Evolutionary conservation across 2,888 invertebrate species (phyloP), one percentile per base, ranked within the genome.

Genomic region (Neuroscelio doddi): DNA sequence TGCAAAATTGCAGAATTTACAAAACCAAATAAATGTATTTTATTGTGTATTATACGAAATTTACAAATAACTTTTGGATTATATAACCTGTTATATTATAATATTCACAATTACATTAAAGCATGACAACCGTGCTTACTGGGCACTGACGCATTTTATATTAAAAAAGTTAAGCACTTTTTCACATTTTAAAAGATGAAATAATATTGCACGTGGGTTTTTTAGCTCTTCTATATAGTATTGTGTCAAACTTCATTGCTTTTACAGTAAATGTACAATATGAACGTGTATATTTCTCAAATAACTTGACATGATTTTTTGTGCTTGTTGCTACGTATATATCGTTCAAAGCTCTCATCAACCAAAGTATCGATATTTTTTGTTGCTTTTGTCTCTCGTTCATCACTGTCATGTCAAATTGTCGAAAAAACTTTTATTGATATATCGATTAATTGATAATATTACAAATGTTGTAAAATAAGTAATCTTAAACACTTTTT

Each of bases 401-500:
- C 30, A 41, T 50, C 21, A 26, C 27, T 39, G 29, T 27, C 17
- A 14, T n/a, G 1, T 7, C 38, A 50, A 41, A 50, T 30, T 50
- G 41, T 41, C 17, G 29, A 41, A 12, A 50, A 29, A 41, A 41
- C 39, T 30, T 1, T 15, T 52, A 44, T 44, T 26, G 44, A 44
- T 52, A 42, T 39, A 32, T 42, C 45, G 44, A 38, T 36, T 12
- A 8, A 21, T 38, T 53, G 44, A 53, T 44, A 44, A 12, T 29
- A 26, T 52, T 44, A 52, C 27, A 36, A 45, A 29, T 5, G 9
- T 30, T 24, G n/a, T 8, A 21, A 5, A 21, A 21, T 21, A 21
- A 21, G 21, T 5, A 21, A 5, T 21, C 21, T 21, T 21, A 21
- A 21, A 21, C 21, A 21, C 21, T 21, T 21, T 21, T 5, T 21